These are phyloP conservation scores for Hypolimnas misippus DNA, from an alignment of 2,888 invertebrate genomes.

Conservation along the genomic window DNA sequence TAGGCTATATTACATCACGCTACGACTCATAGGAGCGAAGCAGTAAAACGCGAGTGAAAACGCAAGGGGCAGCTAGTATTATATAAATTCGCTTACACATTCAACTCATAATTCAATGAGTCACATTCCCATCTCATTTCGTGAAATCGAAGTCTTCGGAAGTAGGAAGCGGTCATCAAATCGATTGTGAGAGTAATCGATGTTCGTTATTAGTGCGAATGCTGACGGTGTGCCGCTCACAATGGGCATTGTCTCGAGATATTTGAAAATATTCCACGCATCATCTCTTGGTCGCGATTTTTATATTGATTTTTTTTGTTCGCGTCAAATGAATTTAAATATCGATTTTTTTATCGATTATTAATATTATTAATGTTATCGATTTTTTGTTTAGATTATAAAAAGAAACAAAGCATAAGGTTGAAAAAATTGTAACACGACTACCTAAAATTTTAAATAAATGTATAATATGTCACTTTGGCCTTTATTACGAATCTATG, in stretches of 20 bases:
- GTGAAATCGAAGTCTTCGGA: conserved; percentile 38
- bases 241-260: conserved; percentile 69
- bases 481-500: too few species aligned
- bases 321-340: too few species aligned
- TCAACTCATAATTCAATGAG: conserved; percentile 26
- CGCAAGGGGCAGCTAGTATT: not conserved
- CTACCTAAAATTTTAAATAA: too few species aligned
- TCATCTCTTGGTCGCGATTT: conserved; percentile 43
- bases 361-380: not conserved
- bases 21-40: too few species aligned
- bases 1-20: too few species aligned
- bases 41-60: too few species aligned
- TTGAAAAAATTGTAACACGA: too few species aligned
- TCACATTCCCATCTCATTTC: conserved; percentile 33
- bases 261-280: conserved; percentile 72
- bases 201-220: conserved; percentile 47
- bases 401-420: too few species aligned
- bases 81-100: not conserved
- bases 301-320: conserved; percentile 21
- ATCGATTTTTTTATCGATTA: conserved; percentile 24
- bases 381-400: not conserved
- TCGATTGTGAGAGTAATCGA: conserved; percentile 53
- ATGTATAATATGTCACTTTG: too few species aligned
- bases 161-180: conserved; percentile 51
- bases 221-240: conserved; percentile 71